Conservation (phyloP, 2,113 vertebrate genomes). For the Blennius ocellaris region DNA sequence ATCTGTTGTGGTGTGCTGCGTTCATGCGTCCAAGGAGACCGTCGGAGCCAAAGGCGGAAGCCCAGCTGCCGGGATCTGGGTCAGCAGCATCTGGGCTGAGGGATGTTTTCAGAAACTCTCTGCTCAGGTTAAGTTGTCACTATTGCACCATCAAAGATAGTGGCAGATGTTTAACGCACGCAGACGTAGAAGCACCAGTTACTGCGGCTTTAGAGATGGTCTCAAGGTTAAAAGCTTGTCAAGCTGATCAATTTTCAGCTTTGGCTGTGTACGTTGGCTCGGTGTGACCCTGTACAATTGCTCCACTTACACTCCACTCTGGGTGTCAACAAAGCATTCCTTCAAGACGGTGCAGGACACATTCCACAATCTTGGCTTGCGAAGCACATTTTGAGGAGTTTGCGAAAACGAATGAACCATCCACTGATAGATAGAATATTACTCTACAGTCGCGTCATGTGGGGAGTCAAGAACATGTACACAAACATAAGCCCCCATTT, state of each 20-base stretch:
- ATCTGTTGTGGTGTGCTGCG: slow-evolving; percentile 66
- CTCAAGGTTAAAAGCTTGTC: slow-evolving; percentile 23
- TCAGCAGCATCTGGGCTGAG: slow-evolving; percentile 24
- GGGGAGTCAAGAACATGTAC: slow-evolving; percentile 15
- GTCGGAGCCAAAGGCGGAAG: slow-evolving; percentile 60
- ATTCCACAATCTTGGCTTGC: slow-evolving; percentile 59
- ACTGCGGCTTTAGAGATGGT: not conserved
- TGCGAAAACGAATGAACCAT: slow-evolving; percentile 43
- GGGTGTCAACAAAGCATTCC: slow-evolving; percentile 56
- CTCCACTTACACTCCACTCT: slow-evolving; percentile 39
- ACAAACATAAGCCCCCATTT: slow-evolving; percentile 8
- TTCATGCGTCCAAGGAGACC: slow-evolving; percentile 55
- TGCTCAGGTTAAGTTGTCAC: not conserved
- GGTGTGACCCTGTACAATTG: not conserved
- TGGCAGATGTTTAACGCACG: not conserved
- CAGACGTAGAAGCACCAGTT: slow-evolving; percentile 2
- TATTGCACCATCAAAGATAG: slow-evolving; percentile 12
- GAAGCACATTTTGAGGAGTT: slow-evolving; percentile 49
- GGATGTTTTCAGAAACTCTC: slow-evolving; percentile 48
- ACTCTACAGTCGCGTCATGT: slow-evolving; percentile 14
- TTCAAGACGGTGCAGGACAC: slow-evolving; percentile 39
- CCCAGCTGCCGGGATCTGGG: slow-evolving; percentile 66
- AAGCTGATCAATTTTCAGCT: slow-evolving; percentile 24
- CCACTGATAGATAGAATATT: slow-evolving; percentile 34
- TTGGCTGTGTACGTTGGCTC: slow-evolving; percentile 22